phyloP scores from a whole-genome alignment of 1,140 invertebrate species.

The Drosophila lowei region DNA sequence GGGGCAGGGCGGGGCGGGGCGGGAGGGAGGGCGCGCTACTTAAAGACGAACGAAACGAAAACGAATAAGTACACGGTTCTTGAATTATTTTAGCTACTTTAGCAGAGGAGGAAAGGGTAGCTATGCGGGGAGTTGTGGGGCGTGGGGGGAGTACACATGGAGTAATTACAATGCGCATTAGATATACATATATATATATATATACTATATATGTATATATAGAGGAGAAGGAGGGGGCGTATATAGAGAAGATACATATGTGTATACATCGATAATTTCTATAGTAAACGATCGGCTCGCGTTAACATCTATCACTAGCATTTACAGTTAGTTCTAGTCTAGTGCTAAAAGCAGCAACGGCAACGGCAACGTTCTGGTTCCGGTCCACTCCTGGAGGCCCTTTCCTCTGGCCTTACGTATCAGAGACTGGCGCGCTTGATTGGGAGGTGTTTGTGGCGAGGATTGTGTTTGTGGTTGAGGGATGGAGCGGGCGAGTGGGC shows the following conservation, averaged over 20 bases:
- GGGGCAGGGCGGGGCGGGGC: background rate
- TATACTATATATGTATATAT: slow-evolving; percentile 24
- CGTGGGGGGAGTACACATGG: slow-evolving; percentile 33
- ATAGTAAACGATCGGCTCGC: slow-evolving; percentile 65
- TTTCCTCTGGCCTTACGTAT: slow-evolving; percentile 54
- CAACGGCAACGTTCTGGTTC: slow-evolving; percentile 27
- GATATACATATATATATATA: slow-evolving; percentile 27
- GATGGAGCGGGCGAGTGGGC: background rate
- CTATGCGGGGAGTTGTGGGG: slow-evolving; percentile 24
- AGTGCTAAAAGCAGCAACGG: slow-evolving; percentile 68
- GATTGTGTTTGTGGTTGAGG: slow-evolving; percentile 13
- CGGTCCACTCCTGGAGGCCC: slow-evolving; percentile 20
- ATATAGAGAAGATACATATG: slow-evolving; percentile 2
- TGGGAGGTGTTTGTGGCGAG: slow-evolving; percentile 19
- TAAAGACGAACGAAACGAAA: slow-evolving; percentile 59
- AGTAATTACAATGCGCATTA: slow-evolving; percentile 72
- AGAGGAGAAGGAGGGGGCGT: background rate
- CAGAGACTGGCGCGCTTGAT: slow-evolving; percentile 49
- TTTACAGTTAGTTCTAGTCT: slow-evolving; percentile 71
- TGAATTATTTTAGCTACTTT: slow-evolving; percentile 68
- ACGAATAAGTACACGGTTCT: slow-evolving; percentile 77
- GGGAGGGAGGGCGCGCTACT: slow-evolving; percentile 42
- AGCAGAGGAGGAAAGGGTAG: slow-evolving; percentile 19
- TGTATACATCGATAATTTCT: slow-evolving; percentile 42
- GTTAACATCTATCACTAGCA: slow-evolving; percentile 75